Evolutionary conservation across 1,140 invertebrate species (phyloP), one percentile per base, ranked within the genome.

Genomic region (Saccostrea echinata): DNA sequence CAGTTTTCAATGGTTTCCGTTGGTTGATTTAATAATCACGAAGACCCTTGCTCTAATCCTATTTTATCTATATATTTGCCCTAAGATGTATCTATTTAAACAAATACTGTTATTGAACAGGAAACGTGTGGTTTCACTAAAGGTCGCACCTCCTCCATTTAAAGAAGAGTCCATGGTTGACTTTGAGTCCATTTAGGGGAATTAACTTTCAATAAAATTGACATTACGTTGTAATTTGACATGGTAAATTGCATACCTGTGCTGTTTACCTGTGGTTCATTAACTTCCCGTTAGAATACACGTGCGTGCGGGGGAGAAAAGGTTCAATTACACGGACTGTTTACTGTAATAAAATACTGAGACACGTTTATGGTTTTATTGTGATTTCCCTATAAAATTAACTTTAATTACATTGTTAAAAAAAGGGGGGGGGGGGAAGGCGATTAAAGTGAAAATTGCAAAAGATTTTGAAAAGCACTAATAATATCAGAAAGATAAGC

Each of bases 231-330:
- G 27, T 76, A 76, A 76, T 76, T 76, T 76, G 68, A 30, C 68
- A 27, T 12, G 68, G 68, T 33, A 16, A 76, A 76, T 76, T 76
- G 68, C 68, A 76, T 76, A 76, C 68, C 68, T 76, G 68, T 76
- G 68, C 68, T 18, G 11, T 33, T 71, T 76, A 27, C 68, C 8
- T 33, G 11, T 16, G 68, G 68, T 76, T 30, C 27, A 33, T 76
- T 76, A 30, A 30, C 68, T 61, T 61, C 55, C 55, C 30, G 68
- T 76, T 76, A 18, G 68, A 76, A 76, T 76, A 76, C 68, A 76
- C 68, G 68, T 76, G 68, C 68, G 24, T 76, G 68, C 68, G 68
- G 68, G 68, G 68, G 68, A 76, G 68, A 76, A 16, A 33, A 11
- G 12, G n/a, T 27, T 21, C 16, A 61, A 61, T 33, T 76, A 76